phyloP scores from a whole-genome alignment of 2,113 vertebrate genomes.

The Motacilla alba region DNA sequence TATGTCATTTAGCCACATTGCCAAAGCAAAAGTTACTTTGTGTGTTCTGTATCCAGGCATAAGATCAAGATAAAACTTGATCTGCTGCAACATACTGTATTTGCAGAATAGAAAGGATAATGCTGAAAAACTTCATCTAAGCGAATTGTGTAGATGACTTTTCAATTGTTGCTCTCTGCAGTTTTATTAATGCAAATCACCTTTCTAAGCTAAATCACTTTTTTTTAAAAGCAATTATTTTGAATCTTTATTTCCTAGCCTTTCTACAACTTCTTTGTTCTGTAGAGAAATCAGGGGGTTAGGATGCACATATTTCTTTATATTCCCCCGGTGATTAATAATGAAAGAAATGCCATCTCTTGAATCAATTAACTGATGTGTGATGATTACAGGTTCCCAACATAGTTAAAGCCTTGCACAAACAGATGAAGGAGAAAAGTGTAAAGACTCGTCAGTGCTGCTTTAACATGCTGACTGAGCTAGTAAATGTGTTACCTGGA shows the following conservation, averaged over 20 bases:
- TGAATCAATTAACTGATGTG: constrained; percentile 36
- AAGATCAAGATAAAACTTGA: background rate
- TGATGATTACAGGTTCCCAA: constrained; percentile 88
- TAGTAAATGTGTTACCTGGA: constrained; percentile 95
- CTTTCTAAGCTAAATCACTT: background rate
- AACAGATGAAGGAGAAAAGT: constrained; percentile 99
- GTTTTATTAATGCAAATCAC: background rate
- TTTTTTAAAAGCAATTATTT: background rate
- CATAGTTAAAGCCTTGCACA: constrained; percentile 96
- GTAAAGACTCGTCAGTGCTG: constrained; percentile 98
- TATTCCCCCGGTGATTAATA: background rate
- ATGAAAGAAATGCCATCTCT: background rate
- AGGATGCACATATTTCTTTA: background rate
- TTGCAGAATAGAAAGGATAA: background rate
- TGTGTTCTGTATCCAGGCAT: accelerated
- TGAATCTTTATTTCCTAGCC: background rate
- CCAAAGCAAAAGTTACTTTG: background rate
- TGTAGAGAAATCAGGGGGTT: background rate
- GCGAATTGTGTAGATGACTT: background rate
- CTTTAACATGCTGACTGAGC: constrained; percentile 98
- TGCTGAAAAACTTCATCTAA: background rate
- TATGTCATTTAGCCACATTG: background rate
- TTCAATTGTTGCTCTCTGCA: background rate
- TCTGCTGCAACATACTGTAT: background rate
- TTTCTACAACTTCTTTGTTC: background rate